These are phyloP conservation scores for Solenopsis invicta DNA, from an alignment of 1,140 invertebrate species.

Conservation along the genomic window DNA sequence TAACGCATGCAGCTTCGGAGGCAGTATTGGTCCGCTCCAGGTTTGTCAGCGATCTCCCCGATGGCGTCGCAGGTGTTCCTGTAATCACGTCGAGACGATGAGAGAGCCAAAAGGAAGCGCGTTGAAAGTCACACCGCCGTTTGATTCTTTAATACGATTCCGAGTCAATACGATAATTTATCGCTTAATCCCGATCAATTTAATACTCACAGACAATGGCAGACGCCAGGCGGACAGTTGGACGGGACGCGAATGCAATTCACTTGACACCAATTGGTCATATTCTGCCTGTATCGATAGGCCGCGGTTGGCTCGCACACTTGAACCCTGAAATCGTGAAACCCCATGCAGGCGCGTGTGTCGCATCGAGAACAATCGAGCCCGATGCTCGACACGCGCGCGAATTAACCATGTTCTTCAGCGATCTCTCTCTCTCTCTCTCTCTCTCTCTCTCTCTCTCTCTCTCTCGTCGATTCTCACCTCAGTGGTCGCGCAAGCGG, in stretches of 20 bases:
- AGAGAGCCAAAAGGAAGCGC: conserved; percentile 22
- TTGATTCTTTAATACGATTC: conserved; percentile 18
- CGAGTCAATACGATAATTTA: conserved; percentile 9
- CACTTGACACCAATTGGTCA: conserved; percentile 93
- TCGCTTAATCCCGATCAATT: conserved; percentile 9
- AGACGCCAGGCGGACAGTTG: conserved; percentile 92
- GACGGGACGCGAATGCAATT: conserved; percentile 95
- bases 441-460: too few species aligned
- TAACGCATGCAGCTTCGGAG: conserved; percentile 94
- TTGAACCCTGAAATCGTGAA: conserved; percentile 89
- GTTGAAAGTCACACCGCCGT: not conserved
- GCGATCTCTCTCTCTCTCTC: too few species aligned
- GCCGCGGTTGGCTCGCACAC: conserved; percentile 90
- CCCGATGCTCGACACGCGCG: not conserved
- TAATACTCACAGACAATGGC: conserved; percentile 93
- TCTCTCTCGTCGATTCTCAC: conserved; percentile 82
- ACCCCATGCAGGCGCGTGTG: not conserved
- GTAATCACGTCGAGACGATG: conserved; percentile 79
- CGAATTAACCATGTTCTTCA: too few species aligned
- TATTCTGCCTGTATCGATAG: conserved; percentile 90
- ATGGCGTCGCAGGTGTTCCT: conserved; percentile 93
- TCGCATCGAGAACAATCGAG: not conserved
- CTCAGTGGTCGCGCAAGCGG: conserved; percentile 91
- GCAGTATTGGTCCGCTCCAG: conserved; percentile 93
- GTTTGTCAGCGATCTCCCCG: conserved; percentile 90